phyloP scores from a whole-genome alignment of 1,140 invertebrate species.

The Limonius californicus region DNA sequence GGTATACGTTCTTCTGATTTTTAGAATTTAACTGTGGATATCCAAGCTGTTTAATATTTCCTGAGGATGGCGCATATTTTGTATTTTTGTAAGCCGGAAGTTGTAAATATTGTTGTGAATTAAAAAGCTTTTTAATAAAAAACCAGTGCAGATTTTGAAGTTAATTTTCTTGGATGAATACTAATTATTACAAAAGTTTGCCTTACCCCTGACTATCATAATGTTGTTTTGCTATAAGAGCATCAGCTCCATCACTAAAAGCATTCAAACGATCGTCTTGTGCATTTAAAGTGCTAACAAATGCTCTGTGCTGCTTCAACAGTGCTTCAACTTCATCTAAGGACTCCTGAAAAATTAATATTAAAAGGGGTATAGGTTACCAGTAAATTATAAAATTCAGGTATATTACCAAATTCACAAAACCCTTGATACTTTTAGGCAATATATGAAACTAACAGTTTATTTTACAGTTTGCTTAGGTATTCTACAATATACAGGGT shows the following conservation, averaged over 20 bases:
- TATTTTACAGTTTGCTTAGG: too few species aligned
- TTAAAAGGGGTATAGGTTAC: not conserved
- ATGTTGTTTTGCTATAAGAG: conserved; percentile 77
- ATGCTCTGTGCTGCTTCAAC: conserved; percentile 90
- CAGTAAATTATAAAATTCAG: too few species aligned
- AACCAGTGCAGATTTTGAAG: too few species aligned
- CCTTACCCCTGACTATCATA: conserved; percentile 80
- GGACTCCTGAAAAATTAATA: conserved; percentile 61
- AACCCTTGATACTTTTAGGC: not conserved
- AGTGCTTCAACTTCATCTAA: conserved; percentile 93
- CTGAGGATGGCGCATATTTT: too few species aligned
- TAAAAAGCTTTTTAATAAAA: too few species aligned
- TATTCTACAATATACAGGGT: too few species aligned
- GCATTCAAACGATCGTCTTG: conserved; percentile 89
- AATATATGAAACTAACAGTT: not conserved
- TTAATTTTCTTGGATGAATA: too few species aligned
- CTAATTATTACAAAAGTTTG: not conserved
- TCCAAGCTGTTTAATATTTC: too few species aligned
- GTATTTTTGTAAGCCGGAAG: too few species aligned
- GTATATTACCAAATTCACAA: conserved; percentile 15
- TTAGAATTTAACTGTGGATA: too few species aligned
- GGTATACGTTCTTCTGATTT: too few species aligned
- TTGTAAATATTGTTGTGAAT: too few species aligned
- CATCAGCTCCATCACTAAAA: conserved; percentile 83
- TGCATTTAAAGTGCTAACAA: conserved; percentile 87